These are phyloP conservation scores for Steatornis caripensis DNA, from an alignment of 2,113 vertebrate species.

Conservation along the genomic window DNA sequence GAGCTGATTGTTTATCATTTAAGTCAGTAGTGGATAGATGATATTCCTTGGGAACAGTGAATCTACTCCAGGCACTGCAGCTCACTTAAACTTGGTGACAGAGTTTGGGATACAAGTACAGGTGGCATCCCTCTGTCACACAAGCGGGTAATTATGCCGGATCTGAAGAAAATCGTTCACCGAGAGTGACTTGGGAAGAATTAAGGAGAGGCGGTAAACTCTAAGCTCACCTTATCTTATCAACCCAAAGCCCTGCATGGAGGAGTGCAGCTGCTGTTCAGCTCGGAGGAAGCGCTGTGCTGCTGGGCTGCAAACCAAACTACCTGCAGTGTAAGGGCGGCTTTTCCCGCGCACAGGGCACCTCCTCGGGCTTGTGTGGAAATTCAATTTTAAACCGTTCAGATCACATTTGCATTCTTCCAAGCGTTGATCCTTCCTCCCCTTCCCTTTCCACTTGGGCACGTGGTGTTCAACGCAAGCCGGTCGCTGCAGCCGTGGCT, in stretches of 20 bases:
- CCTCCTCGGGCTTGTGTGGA: background rate
- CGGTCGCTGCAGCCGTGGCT: fast-evolving
- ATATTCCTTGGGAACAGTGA: background rate
- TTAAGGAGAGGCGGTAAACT: background rate
- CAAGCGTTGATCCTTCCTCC: background rate
- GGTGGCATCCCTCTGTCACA: background rate
- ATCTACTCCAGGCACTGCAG: background rate
- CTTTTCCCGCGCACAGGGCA: background rate
- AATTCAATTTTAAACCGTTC: background rate
- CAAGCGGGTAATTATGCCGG: background rate
- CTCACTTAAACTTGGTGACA: background rate
- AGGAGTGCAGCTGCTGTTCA: background rate
- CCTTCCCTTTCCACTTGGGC: background rate
- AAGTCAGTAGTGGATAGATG: background rate
- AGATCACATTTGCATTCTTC: background rate
- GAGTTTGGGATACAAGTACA: background rate
- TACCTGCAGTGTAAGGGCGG: background rate
- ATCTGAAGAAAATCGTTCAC: background rate
- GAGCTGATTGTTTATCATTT: background rate
- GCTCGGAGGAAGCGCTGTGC: background rate
- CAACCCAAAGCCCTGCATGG: background rate
- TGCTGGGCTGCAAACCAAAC: background rate
- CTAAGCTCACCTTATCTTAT: background rate
- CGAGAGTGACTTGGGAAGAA: background rate
- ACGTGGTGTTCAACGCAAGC: background rate